Conservation (phyloP, 1,140 invertebrate species). For the Thalassaphorura encarpata region DNA sequence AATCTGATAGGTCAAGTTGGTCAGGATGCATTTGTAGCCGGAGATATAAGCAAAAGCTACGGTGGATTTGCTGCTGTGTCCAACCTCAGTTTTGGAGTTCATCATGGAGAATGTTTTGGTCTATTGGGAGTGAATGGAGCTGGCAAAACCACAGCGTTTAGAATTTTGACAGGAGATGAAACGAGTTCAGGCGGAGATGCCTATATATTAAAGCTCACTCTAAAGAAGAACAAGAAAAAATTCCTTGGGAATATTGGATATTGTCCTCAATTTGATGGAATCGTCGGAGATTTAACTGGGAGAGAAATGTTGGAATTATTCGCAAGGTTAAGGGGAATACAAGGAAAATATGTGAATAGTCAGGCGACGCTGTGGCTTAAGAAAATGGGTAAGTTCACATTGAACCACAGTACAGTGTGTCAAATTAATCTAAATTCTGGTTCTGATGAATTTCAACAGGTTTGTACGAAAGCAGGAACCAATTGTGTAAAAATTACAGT, state of each 20-base stretch:
- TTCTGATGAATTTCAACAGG: too few relatives aligned
- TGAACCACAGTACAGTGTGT: too few relatives aligned
- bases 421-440: too few relatives aligned
- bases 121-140: conserved; percentile 41
- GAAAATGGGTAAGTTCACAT: conserved; percentile 28
- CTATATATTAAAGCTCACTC: conserved; percentile 39
- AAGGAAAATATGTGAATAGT: conserved; percentile 36
- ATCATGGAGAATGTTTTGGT: conserved; percentile 43
- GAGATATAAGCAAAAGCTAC: conserved; percentile 9
- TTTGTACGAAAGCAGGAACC: not conserved
- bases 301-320: conserved; percentile 47
- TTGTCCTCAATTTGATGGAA: conserved; percentile 48
- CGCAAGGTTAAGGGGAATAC: conserved; percentile 44
- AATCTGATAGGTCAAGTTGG: not conserved
- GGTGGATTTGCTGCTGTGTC: conserved; percentile 2
- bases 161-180: conserved; percentile 46
- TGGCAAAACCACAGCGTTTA: conserved; percentile 41
- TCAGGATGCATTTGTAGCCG: conserved; percentile 3
- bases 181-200: conserved; percentile 43
- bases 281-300: conserved; percentile 47
- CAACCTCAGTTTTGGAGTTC: conserved; percentile 22
- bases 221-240: conserved; percentile 38
- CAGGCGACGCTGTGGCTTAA: conserved; percentile 34
- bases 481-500: conserved; percentile 35
- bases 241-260: conserved; percentile 38